Evolutionary conservation across 2,797 vertebrate genomes (phyloP).

Genomic region (Gobio occitaniae): DNA sequence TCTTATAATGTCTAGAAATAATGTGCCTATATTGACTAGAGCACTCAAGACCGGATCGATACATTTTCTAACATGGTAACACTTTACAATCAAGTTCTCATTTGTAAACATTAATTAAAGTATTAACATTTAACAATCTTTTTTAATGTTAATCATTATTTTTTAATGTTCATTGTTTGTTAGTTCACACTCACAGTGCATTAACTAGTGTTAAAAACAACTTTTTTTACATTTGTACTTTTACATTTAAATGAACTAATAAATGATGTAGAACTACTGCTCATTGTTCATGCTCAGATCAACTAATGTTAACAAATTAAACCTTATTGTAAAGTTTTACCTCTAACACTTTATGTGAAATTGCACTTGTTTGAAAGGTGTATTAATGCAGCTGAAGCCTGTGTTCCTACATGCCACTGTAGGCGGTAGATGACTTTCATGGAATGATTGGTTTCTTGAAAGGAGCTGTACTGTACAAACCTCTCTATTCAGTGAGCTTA

Average conservation of each 20-base stretch:
- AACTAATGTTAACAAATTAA: neutral
- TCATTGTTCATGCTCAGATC: neutral
- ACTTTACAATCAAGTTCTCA: neutral
- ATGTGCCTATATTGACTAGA: neutral
- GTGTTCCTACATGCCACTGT: conserved; percentile 25
- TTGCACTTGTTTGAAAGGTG: neutral
- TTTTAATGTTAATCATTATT: too few species aligned
- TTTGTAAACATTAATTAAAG: too few species aligned
- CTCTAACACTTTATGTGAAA: neutral
- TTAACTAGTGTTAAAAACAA: too few species aligned
- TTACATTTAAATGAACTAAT: neutral
- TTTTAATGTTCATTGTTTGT: neutral
- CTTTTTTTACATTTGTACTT: too few species aligned
- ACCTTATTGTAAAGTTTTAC: neutral
- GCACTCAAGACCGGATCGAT: neutral
- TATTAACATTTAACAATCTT: neutral
- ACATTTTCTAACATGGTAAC: neutral
- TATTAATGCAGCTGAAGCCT: neutral
- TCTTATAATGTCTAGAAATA: neutral
- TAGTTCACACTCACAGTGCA: neutral
- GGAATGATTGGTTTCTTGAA: conserved; percentile 25
- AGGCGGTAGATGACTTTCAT: conserved; percentile 8
- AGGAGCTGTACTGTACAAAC: neutral
- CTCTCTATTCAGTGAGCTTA: neutral
- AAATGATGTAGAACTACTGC: neutral